phyloP scores from a whole-genome alignment of 2,113 vertebrate species.

The Stegostoma tigrinum region DNA sequence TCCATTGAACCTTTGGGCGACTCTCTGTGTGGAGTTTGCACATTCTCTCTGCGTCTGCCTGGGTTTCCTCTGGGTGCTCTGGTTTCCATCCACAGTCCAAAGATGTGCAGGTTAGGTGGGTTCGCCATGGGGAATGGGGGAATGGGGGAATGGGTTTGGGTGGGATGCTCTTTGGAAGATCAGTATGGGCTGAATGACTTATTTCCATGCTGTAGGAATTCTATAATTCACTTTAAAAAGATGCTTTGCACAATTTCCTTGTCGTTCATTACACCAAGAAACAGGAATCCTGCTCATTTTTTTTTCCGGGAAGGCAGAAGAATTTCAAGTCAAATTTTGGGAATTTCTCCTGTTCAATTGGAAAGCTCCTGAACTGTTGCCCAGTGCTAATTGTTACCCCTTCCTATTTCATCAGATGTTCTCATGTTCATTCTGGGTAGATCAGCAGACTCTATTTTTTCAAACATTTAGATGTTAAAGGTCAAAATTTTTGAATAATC shows the following conservation, averaged over 20 bases:
- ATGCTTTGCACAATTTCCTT: background rate
- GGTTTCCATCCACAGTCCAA: no score
- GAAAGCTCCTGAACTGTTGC: background rate
- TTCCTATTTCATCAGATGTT: background rate
- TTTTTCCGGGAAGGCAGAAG: background rate
- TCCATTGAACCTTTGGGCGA: no score
- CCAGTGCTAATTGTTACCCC: background rate
- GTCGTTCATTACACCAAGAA: background rate
- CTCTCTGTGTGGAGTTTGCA: no score
- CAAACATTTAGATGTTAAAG: background rate
- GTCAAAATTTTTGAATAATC: background rate
- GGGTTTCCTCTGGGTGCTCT: no score
- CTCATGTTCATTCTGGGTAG: background rate
- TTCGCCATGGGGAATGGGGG: no score
- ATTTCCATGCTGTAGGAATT: no score
- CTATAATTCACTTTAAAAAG: background rate
- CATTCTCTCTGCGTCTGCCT: no score
- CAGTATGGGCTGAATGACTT: no score
- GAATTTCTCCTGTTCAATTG: background rate
- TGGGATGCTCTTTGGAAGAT: no score
- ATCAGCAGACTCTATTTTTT: background rate
- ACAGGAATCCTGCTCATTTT: background rate
- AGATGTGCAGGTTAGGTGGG: no score
- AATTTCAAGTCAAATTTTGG: background rate
- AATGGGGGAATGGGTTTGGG: no score